phyloP scores from a whole-genome alignment of 92 coral and sea anemone species.

The Diadumene lineata region DNA sequence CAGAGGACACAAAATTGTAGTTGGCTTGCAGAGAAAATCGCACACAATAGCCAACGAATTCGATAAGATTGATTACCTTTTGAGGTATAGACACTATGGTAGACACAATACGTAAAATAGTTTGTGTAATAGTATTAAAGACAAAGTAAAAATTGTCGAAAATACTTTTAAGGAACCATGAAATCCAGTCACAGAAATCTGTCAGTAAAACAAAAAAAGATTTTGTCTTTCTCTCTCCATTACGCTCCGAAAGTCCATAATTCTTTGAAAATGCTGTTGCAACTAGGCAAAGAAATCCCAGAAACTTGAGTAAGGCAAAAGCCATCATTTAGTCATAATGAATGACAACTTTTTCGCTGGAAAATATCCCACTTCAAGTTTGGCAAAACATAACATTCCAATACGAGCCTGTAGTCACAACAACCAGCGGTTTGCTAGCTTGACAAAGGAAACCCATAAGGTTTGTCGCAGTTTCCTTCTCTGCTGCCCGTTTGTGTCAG shows the following conservation, averaged over 20 bases:
- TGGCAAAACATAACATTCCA: neutral
- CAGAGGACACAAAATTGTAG: conserved; percentile 75
- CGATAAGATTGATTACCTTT: conserved; percentile 70
- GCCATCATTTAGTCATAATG: conserved; percentile 8
- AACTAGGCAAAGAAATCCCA: neutral
- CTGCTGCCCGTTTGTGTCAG: neutral
- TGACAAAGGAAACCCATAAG: conserved; percentile 3
- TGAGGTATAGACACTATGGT: conserved; percentile 54
- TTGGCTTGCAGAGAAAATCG: conserved; percentile 74
- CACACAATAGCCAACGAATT: conserved; percentile 73
- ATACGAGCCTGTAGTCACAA: neutral
- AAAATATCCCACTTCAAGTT: neutral
- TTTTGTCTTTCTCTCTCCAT: neutral
- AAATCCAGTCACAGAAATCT: conserved; percentile 46
- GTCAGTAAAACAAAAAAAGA: conserved; percentile 35
- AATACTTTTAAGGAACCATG: conserved; percentile 52
- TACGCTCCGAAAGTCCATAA: conserved; percentile 5
- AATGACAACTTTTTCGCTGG: neutral
- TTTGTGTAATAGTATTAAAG: conserved; percentile 52
- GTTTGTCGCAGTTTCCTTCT: neutral
- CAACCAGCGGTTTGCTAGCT: conserved; percentile 4
- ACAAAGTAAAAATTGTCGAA: conserved; percentile 48
- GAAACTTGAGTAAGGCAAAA: neutral
- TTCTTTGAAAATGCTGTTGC: conserved; percentile 3
- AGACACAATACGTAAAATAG: conserved; percentile 50